Base-by-base conservation (phyloP, 64 coral and sea anemone genomes). In the Catalaphyllia jardinei region DNA sequence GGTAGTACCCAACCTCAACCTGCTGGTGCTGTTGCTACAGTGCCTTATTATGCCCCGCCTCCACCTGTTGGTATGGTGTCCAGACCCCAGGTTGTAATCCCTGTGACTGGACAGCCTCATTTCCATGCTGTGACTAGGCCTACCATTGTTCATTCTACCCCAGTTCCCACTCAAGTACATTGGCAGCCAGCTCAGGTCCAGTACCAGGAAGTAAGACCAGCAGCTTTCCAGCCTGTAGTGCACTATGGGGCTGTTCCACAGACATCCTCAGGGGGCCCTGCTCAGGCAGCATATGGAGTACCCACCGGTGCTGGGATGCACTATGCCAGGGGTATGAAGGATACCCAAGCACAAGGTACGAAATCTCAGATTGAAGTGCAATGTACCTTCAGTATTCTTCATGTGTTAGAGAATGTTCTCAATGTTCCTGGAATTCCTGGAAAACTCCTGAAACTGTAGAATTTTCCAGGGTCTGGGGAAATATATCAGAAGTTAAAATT, bases 71-170 rank as follows among this genome's bases (percentile, higher is more conserved):
- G 74, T 31, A 92, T 92, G 46, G 90, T 87, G 29, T 51, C 90
- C 90, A 86, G 83, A 79, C 90, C 90, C 31, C 90, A 92, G 63
- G 83, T 92, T 39, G 77, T 92, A 24, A 86, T 92, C 33, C 90
- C 83, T 1, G 83, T 92, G 18, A 75, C 62, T 49, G 90, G 82
- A 6, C 90, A 92, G 49, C 60, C 82, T 69, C 90, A 74, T 38
- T 86, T 87, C 33, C 60, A 65, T 78, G 90, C 81, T 78, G 82
- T 72, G 7, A 86, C 76, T 22, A 76, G 81, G 49, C 89, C 79
- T 5, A 91, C 81, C 10, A 33, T 74, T 18, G 81, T 60, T 61
- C 89, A 82, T 31, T 80, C 77, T 22, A 42, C 67, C 15, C 31
- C 35, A 57, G 74, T 86, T 25, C 88, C 55, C 8, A 29, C 83